A percentile compares a stretch with the other conserved stretches of the same genome.
Evolutionary conservation across 2,888 invertebrate species (phyloP).

Genomic region (Galerucella calmariensis): DNA sequence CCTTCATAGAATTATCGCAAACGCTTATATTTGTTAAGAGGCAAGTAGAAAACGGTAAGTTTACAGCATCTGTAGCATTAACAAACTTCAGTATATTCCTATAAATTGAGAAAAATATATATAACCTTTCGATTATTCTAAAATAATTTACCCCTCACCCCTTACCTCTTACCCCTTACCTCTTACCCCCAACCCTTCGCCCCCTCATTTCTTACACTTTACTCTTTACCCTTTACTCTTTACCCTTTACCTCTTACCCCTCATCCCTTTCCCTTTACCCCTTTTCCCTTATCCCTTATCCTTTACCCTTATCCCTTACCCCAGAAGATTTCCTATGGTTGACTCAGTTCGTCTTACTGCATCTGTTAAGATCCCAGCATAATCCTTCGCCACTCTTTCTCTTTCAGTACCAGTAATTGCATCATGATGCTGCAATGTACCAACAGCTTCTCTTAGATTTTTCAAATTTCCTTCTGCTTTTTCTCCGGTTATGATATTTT

Average conservation of each 20-base stretch:
- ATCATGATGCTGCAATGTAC: constrained; percentile 92
- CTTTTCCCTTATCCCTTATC: no score
- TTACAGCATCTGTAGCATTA: constrained; percentile 39
- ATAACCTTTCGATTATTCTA: no score
- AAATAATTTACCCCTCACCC: no score
- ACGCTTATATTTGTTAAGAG: constrained; percentile 78
- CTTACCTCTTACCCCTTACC: no score
- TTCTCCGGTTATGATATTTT: neutral
- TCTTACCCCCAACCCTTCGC: no score
- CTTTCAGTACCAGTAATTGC: constrained; percentile 88
- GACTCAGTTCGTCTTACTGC: constrained; percentile 23
- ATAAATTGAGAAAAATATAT: constrained; percentile 5
- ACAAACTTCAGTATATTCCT: constrained; percentile 42
- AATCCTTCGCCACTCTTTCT: constrained; percentile 87
- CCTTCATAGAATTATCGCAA: constrained; percentile 73
- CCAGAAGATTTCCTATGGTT: constrained; percentile 44
- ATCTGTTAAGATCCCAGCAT: constrained; percentile 66
- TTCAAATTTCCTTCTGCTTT: constrained; percentile 29
- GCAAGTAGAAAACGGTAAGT: constrained; percentile 67
- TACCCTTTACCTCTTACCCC: no score
- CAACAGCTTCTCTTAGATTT: constrained; percentile 68
- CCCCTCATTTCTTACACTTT: no score
- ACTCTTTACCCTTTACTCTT: no score
- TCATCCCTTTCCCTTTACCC: no score
- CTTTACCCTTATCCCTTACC: no score